A percentile compares a stretch with the other conserved stretches of the same genome.
Conservation (phyloP, 1,140 invertebrate genomes). For the Chironomus tepperi region DNA sequence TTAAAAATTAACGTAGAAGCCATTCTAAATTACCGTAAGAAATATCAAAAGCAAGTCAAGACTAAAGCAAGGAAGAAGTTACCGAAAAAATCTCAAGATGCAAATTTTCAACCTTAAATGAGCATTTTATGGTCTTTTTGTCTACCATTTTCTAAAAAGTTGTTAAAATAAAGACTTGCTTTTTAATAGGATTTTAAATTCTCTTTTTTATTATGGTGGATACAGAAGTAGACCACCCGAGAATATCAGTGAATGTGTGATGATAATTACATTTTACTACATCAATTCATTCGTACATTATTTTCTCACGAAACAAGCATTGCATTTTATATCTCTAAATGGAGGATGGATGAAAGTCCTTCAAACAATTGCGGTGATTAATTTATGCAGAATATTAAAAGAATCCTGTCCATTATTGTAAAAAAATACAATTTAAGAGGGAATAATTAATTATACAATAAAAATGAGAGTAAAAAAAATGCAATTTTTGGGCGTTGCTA, state of each 20-base stretch:
- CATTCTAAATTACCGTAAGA: background rate
- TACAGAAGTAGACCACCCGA: background rate
- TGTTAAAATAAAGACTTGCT: background rate
- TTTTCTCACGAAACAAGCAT: slow-evolving; percentile 3
- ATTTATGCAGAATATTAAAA: no score
- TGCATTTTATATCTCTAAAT: background rate
- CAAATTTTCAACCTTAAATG: background rate
- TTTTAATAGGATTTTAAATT: background rate
- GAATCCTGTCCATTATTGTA: background rate
- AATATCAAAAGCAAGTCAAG: background rate
- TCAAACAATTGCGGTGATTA: no score
- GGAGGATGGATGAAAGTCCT: no score
- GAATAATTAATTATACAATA: slow-evolving; percentile 15
- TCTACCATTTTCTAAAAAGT: background rate
- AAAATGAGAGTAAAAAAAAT: background rate
- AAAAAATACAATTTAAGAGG: background rate
- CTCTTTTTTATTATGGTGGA: background rate
- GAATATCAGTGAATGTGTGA: background rate
- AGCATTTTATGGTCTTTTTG: background rate
- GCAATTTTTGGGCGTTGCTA: slow-evolving; percentile 17
- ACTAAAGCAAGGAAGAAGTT: background rate
- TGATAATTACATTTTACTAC: background rate
- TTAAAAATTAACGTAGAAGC: background rate
- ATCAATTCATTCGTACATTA: background rate
- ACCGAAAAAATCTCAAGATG: no score